phyloP scores from a whole-genome alignment of 2,888 invertebrate species.

The Neoascia interrupta region DNA sequence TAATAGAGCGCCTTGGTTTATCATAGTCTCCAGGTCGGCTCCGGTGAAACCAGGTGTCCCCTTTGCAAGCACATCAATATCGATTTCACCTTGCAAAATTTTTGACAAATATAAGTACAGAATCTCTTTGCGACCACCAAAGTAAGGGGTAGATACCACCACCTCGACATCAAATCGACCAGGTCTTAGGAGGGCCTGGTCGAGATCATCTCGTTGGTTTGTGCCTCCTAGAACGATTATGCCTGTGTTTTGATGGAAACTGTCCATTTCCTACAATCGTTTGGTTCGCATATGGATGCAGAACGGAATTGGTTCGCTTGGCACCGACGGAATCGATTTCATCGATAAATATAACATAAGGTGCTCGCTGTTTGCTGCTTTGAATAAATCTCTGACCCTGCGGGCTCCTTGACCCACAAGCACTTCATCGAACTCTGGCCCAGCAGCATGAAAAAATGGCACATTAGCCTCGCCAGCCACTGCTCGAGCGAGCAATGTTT shows the following conservation, averaged over 20 bases:
- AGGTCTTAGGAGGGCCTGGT: conserved; percentile 95
- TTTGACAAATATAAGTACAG: conserved; percentile 92
- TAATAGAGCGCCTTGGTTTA: conserved; percentile 91
- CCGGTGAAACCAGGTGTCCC: conserved; percentile 99
- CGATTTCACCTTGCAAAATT: conserved; percentile 88
- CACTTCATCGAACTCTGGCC: conserved; percentile 99
- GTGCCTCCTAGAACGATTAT: conserved; percentile 99
- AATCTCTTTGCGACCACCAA: conserved; percentile 95
- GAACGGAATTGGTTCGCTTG: conserved; percentile 96
- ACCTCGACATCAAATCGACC: conserved; percentile 98
- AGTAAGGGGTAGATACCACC: conserved; percentile 92
- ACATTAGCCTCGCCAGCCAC: conserved; percentile 99
- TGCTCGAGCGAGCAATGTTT: conserved; percentile 96
- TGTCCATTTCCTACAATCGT: conserved; percentile 99
- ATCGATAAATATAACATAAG: conserved; percentile 99
- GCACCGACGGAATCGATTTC: conserved; percentile 99
- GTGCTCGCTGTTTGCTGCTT: conserved; percentile 95
- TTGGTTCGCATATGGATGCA: conserved; percentile 99
- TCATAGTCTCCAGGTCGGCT: conserved; percentile 98
- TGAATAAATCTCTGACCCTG: conserved; percentile 94
- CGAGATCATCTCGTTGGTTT: conserved; percentile 96
- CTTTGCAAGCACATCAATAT: conserved; percentile 90
- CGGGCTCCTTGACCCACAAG: conserved; percentile 98
- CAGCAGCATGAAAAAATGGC: conserved; percentile 99
- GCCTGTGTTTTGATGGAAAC: conserved; percentile 95